phyloP scores from a whole-genome alignment of 2,888 invertebrate genomes.

The Venustoraphidia nigricollis region DNA sequence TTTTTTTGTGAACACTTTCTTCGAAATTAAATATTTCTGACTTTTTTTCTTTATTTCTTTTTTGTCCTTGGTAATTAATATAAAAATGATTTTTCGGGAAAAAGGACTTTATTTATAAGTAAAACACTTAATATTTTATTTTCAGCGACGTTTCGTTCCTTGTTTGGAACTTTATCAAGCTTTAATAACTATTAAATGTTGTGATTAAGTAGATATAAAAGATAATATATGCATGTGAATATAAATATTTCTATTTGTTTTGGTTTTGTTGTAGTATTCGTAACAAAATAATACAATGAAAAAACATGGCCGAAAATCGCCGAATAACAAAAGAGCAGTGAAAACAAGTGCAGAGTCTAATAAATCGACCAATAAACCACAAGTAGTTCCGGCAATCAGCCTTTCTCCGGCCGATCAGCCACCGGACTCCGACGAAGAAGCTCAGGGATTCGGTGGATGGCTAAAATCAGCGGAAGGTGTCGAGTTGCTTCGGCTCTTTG shows the following conservation, averaged over 20 bases:
- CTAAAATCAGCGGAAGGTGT: conserved; percentile 42
- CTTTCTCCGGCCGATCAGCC: background rate
- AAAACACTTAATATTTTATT: too few relatives aligned
- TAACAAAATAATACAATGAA: background rate
- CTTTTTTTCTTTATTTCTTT: too few relatives aligned
- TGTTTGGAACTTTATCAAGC: too few relatives aligned
- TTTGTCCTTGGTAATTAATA: too few relatives aligned
- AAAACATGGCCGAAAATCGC: conserved; percentile 3
- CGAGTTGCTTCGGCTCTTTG: conserved; percentile 68
- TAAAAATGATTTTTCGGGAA: too few relatives aligned
- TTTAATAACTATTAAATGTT: too few relatives aligned
- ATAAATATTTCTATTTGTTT: too few relatives aligned
- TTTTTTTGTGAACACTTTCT: too few relatives aligned
- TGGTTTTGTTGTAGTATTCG: background rate
- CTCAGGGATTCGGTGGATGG: conserved; percentile 22
- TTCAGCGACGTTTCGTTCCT: too few relatives aligned
- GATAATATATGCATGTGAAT: too few relatives aligned
- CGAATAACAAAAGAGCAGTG: background rate
- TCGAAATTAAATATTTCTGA: background rate
- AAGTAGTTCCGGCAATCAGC: background rate
- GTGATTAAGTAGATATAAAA: too few relatives aligned
- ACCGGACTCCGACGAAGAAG: conserved; percentile 18
- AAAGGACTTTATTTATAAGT: too few relatives aligned
- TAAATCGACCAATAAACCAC: background rate
- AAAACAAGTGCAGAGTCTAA: background rate